A percentile compares a stretch with the other conserved stretches of the same genome.
These are phyloP conservation scores for Aurelia sp. DNA, from an alignment of 30 jellyfish, hydroid and myxozoan species.

Conservation along the genomic window DNA sequence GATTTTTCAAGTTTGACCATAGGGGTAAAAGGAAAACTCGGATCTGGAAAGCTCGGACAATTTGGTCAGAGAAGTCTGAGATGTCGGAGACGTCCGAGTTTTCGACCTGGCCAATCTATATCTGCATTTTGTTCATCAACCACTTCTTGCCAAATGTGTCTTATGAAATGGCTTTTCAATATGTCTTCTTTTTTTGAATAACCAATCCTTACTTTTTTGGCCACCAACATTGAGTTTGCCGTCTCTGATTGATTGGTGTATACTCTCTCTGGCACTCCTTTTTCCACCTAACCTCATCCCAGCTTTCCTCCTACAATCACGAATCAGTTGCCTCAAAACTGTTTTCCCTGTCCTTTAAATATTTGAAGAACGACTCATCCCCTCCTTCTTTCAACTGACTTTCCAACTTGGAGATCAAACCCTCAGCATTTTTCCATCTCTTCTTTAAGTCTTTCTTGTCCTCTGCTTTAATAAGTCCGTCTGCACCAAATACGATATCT, in stretches of 20 bases:
- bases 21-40: no score
- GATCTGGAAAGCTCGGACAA: no score
- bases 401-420: no score
- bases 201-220: slow-evolving; percentile 2
- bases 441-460: slow-evolving; percentile 2
- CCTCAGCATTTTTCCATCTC: background rate
- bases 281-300: background rate
- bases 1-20: no score
- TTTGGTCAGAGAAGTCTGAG: no score
- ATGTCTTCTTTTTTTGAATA: slow-evolving; percentile 15
- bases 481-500: slow-evolving; percentile 29
- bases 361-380: background rate
- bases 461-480: slow-evolving; percentile 26
- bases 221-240: slow-evolving; percentile 15
- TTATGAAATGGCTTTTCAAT: background rate
- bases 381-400: background rate
- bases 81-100: no score
- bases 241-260: background rate
- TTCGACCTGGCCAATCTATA: no score
- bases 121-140: no score
- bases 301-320: background rate
- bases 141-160: no score
- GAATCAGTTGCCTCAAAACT: background rate
- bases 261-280: background rate
- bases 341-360: background rate